Base-by-base conservation (phyloP, 2,888 invertebrate species). In the Myathropa florea region DNA sequence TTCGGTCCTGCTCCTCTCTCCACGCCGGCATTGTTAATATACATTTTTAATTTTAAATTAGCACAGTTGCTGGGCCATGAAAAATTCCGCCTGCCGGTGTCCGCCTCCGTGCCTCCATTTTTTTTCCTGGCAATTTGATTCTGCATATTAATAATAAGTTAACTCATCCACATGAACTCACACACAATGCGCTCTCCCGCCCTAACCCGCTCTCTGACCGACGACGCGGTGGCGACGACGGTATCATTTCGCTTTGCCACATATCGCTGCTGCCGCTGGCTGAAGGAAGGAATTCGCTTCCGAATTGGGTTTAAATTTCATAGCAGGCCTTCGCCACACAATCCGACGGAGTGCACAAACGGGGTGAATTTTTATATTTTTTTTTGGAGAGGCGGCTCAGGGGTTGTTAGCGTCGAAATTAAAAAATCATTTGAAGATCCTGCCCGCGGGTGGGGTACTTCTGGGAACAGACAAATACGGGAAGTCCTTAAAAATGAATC, bases 21-120 rank as follows among this genome's bases (percentile, higher is more conserved):
- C 71, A 46, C 73, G 36, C 83, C 39, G 57, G 33, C 76, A 67
- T 72, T 85, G 81, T 85, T 85, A 81, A 77, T 85, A 81, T 85
- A 81, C 81, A 85, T 85, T 85, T 85, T 85, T 85, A 81, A 85
- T 85, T 85, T 85, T 73, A 85, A 81, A 85, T 85, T 81, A 85
- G 81, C 77, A 21, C 53, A 33, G 57, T 68, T 63, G 81, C 72
- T 84, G 71, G 67, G 77, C 65, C 76, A 81, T 81, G 72, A 46
- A 81, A 76, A 76, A 77, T 72, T 55, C 46, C 71, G 61, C 57
- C 60, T 24, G 46, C 0, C 46, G 18, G 53, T 70, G 77, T 23
- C 68, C 67, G 18, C 24, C 72, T 39, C 39, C n/a, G 3, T 39
- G 46, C 46, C 4, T 46, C 18, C 46, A 24, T 30, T 84, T 84